These are phyloP conservation scores for Ciona savignyi DNA, from an alignment of 23 tunicate genomes.

Conservation along the genomic window DNA sequence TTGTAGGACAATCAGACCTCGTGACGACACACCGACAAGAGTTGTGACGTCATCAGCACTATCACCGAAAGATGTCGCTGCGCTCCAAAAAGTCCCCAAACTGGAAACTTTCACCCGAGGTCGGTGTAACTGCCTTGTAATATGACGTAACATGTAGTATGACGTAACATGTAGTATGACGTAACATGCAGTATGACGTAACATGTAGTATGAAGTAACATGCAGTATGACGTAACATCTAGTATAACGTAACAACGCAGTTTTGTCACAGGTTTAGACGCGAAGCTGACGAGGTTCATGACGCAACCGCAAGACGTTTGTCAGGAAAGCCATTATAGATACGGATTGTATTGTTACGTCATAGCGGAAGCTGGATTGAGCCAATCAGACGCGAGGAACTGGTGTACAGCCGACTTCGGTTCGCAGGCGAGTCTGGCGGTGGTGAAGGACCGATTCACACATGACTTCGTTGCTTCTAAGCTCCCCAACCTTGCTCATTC, in stretches of 20 bases:
- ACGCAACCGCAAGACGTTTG: constrained; percentile 13
- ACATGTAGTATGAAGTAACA: too few relatives aligned
- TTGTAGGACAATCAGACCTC: not conserved
- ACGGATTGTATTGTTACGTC: constrained; percentile 60
- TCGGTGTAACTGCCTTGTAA: constrained; percentile 2
- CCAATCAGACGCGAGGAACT: constrained; percentile 32
- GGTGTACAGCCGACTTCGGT: constrained; percentile 36
- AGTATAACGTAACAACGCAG: too few relatives aligned
- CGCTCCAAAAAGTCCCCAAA: constrained; percentile 24
- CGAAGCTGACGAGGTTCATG: not conserved
- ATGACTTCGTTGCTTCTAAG: constrained; percentile 58
- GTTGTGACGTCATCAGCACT: constrained; percentile 4
- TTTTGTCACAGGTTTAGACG: not conserved
- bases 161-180: too few relatives aligned
- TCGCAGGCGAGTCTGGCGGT: constrained; percentile 41
- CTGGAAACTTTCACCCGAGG: constrained; percentile 36
- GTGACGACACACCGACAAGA: constrained; percentile 13
- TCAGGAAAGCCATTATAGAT: constrained; percentile 49
- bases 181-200: too few relatives aligned
- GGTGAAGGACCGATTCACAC: constrained; percentile 46
- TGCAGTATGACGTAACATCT: too few relatives aligned
- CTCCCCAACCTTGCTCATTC: constrained; percentile 18
- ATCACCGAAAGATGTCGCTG: constrained; percentile 7
- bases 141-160: too few relatives aligned
- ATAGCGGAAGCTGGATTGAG: constrained; percentile 37